A percentile compares a stretch with the other conserved stretches of the same genome.
These are phyloP conservation scores for Drosophila virilis DNA, from an alignment of 1,140 invertebrate species.

Conservation along the genomic window DNA sequence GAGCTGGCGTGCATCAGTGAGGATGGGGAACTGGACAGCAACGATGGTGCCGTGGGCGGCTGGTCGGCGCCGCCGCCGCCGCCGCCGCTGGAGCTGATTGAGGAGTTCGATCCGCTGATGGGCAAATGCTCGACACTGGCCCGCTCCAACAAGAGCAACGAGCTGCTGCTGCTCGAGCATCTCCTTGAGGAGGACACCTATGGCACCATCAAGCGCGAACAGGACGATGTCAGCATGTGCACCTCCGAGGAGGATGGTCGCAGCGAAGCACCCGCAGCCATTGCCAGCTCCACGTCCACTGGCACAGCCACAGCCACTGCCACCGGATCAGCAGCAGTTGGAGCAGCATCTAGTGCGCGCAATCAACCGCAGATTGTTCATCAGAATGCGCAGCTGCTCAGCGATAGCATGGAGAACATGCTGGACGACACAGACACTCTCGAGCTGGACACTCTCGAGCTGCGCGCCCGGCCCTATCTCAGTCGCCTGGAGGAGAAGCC, in stretches of 20 bases:
- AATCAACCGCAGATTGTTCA: constrained; percentile 70
- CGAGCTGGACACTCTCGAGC: constrained; percentile 24
- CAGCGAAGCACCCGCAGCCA: not conserved
- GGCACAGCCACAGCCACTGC: not conserved
- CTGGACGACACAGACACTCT: constrained; percentile 35
- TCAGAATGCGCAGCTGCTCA: constrained; percentile 72
- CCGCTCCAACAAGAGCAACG: constrained; percentile 77
- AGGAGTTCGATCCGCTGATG: constrained; percentile 81
- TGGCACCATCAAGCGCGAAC: constrained; percentile 63
- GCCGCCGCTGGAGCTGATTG: constrained; percentile 59
- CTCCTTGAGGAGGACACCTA: constrained; percentile 82
- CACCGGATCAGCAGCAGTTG: not conserved
- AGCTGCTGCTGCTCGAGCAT: constrained; percentile 77
- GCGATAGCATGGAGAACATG: constrained; percentile 77
- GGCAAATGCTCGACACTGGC: constrained; percentile 60
- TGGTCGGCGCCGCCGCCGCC: constrained; percentile 12
- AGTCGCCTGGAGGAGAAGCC: constrained; percentile 49
- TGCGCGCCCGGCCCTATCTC: constrained; percentile 56
- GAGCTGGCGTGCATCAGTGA: constrained; percentile 63
- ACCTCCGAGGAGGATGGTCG: constrained; percentile 73
- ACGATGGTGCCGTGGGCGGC: constrained; percentile 69
- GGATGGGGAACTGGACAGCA: constrained; percentile 54
- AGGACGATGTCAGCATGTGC: constrained; percentile 79
- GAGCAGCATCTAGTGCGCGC: not conserved
- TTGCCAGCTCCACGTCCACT: not conserved